Evolutionary conservation across 2,797 vertebrate genomes (phyloP).

Genomic region (Lates japonicus): DNA sequence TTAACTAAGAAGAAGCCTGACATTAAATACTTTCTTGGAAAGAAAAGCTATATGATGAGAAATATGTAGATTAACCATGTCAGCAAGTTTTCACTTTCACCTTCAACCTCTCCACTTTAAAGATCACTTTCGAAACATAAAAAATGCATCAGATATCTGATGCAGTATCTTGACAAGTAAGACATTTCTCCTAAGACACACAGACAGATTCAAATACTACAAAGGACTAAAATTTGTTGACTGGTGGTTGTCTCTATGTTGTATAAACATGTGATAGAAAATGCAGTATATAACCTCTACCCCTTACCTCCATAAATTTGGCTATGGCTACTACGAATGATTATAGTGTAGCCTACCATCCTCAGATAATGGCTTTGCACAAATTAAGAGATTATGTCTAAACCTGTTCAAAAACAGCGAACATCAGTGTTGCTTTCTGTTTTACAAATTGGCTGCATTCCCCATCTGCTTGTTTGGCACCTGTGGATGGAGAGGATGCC

Average conservation of each 20-base stretch:
- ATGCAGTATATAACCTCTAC: background rate
- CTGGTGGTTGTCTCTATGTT: background rate
- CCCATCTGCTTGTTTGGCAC: slow-evolving; percentile 5
- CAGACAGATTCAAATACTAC: background rate
- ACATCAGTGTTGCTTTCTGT: background rate
- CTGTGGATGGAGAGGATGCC: background rate
- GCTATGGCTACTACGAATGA: too few species aligned
- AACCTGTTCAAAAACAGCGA: background rate
- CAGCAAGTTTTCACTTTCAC: background rate
- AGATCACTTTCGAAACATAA: background rate
- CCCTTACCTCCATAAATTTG: background rate
- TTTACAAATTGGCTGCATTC: background rate
- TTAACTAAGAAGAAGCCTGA: background rate
- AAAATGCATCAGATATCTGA: background rate
- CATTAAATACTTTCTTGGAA: background rate
- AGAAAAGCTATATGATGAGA: background rate
- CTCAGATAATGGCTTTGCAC: slow-evolving; percentile 3
- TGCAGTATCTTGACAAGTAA: background rate
- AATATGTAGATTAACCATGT: background rate
- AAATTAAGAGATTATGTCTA: slow-evolving; percentile 19
- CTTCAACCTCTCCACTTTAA: background rate
- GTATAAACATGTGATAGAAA: background rate
- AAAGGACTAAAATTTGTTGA: background rate
- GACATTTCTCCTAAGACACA: background rate
- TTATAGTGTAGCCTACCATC: background rate